Evolutionary conservation across 2,113 vertebrate species (phyloP).

Genomic region (Hippopotamus amphibius): DNA sequence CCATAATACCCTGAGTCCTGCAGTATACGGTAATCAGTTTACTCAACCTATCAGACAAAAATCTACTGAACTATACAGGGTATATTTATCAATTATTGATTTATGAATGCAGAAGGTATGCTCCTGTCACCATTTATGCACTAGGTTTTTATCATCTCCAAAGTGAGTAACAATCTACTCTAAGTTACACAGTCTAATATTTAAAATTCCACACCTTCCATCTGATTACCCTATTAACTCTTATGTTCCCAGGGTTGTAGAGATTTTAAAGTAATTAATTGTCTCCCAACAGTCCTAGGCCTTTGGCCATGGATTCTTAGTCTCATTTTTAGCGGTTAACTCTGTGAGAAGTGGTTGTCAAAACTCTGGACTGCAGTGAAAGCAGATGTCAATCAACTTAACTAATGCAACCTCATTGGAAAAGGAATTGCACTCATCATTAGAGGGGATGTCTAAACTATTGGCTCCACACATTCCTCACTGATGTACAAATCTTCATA

Average conservation of each 20-base stretch:
- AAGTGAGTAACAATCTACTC: constrained; percentile 73
- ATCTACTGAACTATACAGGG: constrained; percentile 83
- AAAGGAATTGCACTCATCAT: accelerated
- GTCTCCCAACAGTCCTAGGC: constrained; percentile 82
- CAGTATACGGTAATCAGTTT: constrained; percentile 82
- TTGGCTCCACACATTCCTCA: background rate
- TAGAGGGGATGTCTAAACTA: background rate
- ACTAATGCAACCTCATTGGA: background rate
- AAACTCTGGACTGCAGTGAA: background rate
- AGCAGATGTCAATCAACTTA: background rate
- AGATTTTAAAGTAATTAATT: constrained; percentile 86
- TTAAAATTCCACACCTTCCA: constrained; percentile 85
- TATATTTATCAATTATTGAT: constrained; percentile 86
- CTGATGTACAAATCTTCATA: background rate
- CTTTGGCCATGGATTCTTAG: constrained; percentile 61
- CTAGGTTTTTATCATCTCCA: constrained; percentile 82
- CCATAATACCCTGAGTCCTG: constrained; percentile 79
- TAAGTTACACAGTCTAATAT: constrained; percentile 76
- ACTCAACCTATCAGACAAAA: constrained; percentile 83
- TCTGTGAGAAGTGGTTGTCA: background rate
- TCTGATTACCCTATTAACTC: constrained; percentile 86
- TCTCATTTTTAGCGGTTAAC: background rate
- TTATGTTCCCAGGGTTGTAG: constrained; percentile 85
- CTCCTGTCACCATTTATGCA: constrained; percentile 82
- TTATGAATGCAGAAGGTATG: constrained; percentile 84